Base-by-base conservation (phyloP, 2,797 vertebrate species). In the Apogon hyalosoma region DNA sequence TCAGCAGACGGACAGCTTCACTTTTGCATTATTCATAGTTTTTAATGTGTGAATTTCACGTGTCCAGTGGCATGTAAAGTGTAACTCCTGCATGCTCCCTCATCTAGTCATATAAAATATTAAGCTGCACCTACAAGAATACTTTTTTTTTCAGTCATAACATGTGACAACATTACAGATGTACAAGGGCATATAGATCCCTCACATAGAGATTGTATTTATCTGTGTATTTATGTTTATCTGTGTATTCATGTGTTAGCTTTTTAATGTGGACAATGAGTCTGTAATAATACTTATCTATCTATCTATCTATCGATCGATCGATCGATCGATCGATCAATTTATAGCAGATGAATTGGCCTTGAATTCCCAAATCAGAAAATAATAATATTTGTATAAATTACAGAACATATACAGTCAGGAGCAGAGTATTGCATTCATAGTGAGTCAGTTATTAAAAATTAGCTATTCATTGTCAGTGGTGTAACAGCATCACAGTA, bases 361-460 rank as follows among this genome's bases (percentile, higher is more conserved):
- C 61, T 70, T 52, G 75, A 24, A 55, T 69, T 58, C 46, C 42
- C 63, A 61, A 70, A 66, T 59, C 57, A 76, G 45, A 69, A 60
- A 63, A 1, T 49, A 69, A 51, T 13, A 72, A n/a, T n/a, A n/a
- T n/a, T 81, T 63, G 77, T 73, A 61, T 12, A 10, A 64, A 82
- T 73, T 64, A 48, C 51, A 63, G 51, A 36, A 41, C 11, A 19
- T 47, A 53, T 69, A 75, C 58, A 75, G 53, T 64, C 19, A 43
- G 11, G 31, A 54, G 40, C 71, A 59, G 38, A 46, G 21, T 42
- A 33, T 43, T 66, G 58, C 42, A 14, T 63, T 53, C 18, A 31
- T 0, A 16, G 31, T 21, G 9, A 65, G 24, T 56, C n/a, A 18
- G n/a, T n/a, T 56, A 53, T 64, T 43, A 42, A 51, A 48, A 10